Evolutionary conservation across 2,797 vertebrate species (phyloP), one percentile per base, ranked within the genome.

Genomic region (Sarcoramphus papa): DNA sequence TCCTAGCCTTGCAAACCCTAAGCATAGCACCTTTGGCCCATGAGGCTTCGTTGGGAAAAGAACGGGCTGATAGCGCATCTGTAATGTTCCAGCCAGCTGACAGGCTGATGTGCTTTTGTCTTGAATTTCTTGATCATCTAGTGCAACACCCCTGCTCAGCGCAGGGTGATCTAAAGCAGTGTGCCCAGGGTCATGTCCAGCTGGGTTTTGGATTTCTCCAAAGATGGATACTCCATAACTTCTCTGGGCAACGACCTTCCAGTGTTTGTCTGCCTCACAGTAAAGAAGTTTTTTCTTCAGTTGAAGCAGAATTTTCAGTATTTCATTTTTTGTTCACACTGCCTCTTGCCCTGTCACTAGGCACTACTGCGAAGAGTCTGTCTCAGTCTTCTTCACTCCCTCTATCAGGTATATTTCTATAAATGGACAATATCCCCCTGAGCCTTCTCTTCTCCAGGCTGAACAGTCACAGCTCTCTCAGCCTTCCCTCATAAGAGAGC

Each of bases 31-130:
- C 48, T 56, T n/a, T 19, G 82, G 53, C 9, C 12, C 7, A 2
- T 1, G 16, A 64, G 24, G 11, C 33, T 57, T 45, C 37, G 5
- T 10, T 20, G 43, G 13, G 21, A 9, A 6, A 31, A 8, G 41
- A n/a, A 9, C 12, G 18, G 5, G 16, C 17, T 43, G 20, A 28
- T 3, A 6, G 7, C 0, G 2, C 10, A 16, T 41, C 80, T 30
- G 15, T 10, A 20, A 22, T 23, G 28, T 48, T 51, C 30, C 56
- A 65, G 27, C 2, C 48, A 27, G 12, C 37, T 27, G 48, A n/a
- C 28, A 33, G 37, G 31, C 1, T 41, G 35, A 18, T 0, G 2
- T 19, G 19, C 10, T 54, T 24, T 50, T 54, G 20, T 64, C 27
- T 60, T 43, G 51, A 37, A 31, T 20, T 65, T 59, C 33, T 43